These are phyloP conservation scores for Calypte anna DNA, from an alignment of 2,113 vertebrate species.

Conservation along the genomic window DNA sequence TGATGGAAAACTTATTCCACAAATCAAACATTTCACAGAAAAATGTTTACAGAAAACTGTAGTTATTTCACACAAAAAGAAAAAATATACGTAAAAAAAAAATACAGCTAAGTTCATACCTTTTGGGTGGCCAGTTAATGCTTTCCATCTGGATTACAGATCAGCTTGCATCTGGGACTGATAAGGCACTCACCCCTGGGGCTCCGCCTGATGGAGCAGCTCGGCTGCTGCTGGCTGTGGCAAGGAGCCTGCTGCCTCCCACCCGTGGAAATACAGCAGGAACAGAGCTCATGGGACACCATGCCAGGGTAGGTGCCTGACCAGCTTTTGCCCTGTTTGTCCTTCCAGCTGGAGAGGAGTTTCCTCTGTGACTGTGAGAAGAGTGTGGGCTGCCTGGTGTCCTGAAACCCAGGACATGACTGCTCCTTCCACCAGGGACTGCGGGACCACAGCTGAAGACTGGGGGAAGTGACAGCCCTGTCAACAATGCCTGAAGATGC, in stretches of 20 bases:
- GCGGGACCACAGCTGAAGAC: not conserved
- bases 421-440: not conserved
- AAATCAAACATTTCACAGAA: not conserved
- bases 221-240: accelerated
- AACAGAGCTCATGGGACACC: not conserved
- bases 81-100: not conserved
- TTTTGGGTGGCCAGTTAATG: not conserved
- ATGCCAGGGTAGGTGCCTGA: not conserved
- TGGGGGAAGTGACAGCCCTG: not conserved
- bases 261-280: not conserved
- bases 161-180: not conserved
- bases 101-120: not conserved
- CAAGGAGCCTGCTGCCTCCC: not conserved
- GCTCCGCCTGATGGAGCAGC: not conserved
- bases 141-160: not conserved
- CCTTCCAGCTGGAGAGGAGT: not conserved
- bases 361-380: not conserved
- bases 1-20: not conserved
- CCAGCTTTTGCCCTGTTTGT: not conserved
- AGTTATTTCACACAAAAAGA: not conserved
- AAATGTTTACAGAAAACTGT: not conserved
- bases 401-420: not conserved
- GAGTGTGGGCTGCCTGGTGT: accelerated
- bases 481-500: not conserved
- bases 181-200: accelerated